Conservation (phyloP, 1,140 invertebrate genomes). For the Oppia nitens region DNA sequence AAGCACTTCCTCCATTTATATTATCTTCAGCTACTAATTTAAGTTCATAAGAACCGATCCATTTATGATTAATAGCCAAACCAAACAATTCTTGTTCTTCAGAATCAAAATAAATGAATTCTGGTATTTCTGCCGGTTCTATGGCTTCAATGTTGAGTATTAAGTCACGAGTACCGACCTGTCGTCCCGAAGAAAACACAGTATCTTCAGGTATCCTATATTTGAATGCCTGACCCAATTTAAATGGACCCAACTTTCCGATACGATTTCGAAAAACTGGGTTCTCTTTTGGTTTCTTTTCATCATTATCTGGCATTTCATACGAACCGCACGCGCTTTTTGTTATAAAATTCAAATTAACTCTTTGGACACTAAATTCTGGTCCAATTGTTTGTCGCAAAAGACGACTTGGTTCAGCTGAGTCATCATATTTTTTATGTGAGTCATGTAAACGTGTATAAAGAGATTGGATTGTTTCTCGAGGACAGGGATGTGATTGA, state of each 20-base stretch:
- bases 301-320: neutral
- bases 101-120: conserved; percentile 6
- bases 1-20: neutral
- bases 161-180: conserved; percentile 8
- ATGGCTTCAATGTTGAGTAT: neutral
- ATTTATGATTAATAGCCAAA: neutral
- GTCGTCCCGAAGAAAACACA: neutral
- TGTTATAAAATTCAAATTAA: conserved; percentile 4
- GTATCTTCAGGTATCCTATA: conserved; percentile 9
- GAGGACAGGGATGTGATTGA: conserved; percentile 34
- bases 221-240: conserved; percentile 7
- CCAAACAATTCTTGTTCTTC: conserved; percentile 7
- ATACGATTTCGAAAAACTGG: conserved; percentile 10
- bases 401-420: neutral
- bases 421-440: neutral
- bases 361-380: neutral
- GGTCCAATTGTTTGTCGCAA: neutral
- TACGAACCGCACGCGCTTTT: conserved; percentile 5
- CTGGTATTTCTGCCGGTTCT: conserved; percentile 4
- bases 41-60: neutral
- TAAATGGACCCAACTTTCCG: conserved; percentile 3
- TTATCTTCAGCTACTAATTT: conserved; percentile 8
- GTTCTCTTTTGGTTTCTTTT: conserved; percentile 1
- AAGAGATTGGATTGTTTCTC: conserved; percentile 32
- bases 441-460: conserved; percentile 1